Conservation (phyloP, 2,797 vertebrate species). For the Pogonophryne albipinna region DNA sequence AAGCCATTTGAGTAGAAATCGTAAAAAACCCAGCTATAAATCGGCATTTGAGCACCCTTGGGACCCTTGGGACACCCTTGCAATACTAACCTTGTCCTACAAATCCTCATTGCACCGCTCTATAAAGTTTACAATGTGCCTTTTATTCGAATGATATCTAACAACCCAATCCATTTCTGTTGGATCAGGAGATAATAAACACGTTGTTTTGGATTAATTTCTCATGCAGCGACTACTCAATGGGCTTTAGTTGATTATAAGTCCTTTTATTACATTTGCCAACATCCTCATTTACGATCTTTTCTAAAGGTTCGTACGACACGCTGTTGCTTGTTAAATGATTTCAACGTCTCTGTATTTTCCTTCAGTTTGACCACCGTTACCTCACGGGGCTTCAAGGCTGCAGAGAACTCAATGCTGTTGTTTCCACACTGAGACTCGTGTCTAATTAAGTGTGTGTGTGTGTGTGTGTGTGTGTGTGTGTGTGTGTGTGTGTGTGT, state of each 20-base stretch:
- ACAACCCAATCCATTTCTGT: background rate
- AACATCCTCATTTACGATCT: conserved; percentile 19
- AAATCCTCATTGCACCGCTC: too few relatives aligned
- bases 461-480: conserved; percentile 38
- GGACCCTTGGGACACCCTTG: too few relatives aligned
- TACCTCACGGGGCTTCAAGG: conserved; percentile 31
- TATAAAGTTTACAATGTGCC: background rate
- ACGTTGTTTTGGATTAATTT: background rate
- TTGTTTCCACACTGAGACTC: conserved; percentile 42
- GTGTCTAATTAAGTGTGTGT: conserved; percentile 65
- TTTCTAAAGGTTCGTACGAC: background rate
- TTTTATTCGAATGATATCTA: background rate
- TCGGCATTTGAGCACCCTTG: too few relatives aligned
- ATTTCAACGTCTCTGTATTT: conserved; percentile 8
- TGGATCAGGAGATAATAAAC: conserved; percentile 10
- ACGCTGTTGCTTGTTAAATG: conserved; percentile 8
- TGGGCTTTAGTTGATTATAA: conserved; percentile 21
- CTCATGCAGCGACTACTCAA: background rate
- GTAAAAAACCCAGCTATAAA: too few relatives aligned
- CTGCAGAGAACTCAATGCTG: conserved; percentile 20
- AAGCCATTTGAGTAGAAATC: too few relatives aligned
- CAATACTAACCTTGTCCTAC: too few relatives aligned
- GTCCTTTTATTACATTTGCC: conserved; percentile 12
- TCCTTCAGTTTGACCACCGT: conserved; percentile 21
- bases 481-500: conserved; percentile 37